Evolutionary conservation across 2,113 vertebrate species (phyloP).

Genomic region (Oncorhynchus masou): DNA sequence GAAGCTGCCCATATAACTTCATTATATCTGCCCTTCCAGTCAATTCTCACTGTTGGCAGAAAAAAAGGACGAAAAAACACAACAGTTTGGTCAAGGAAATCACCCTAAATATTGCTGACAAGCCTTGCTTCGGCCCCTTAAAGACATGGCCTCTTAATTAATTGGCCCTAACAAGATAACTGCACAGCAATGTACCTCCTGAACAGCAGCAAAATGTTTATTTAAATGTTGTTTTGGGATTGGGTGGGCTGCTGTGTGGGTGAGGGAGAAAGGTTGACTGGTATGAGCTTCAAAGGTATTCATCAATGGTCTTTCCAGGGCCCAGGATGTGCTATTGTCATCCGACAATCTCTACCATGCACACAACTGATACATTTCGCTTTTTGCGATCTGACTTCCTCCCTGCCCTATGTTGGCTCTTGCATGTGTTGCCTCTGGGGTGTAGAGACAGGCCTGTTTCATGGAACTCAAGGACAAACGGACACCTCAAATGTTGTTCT

Average conservation of each 20-base stretch:
- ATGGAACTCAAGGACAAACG: slow-evolving; percentile 35
- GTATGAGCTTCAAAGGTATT: slow-evolving; percentile 39
- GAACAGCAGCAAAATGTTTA: slow-evolving; percentile 56
- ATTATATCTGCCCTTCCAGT: background rate
- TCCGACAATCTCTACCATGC: slow-evolving; percentile 44
- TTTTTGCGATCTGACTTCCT: slow-evolving; percentile 40
- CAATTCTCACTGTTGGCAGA: background rate
- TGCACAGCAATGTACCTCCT: slow-evolving; percentile 27
- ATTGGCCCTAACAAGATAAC: slow-evolving; percentile 60
- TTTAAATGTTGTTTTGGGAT: slow-evolving; percentile 35
- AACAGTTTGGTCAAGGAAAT: slow-evolving; percentile 5
- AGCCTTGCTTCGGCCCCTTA: slow-evolving; percentile 39
- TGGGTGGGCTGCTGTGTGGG: background rate
- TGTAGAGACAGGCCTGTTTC: slow-evolving; percentile 27
- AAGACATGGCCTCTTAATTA: slow-evolving; percentile 54
- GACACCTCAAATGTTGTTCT: slow-evolving; percentile 32
- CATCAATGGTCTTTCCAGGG: slow-evolving; percentile 45
- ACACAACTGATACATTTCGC: slow-evolving; percentile 49
- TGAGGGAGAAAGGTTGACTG: slow-evolving; percentile 20
- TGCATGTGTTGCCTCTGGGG: background rate
- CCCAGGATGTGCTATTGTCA: slow-evolving; percentile 50
- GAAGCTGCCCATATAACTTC: background rate
- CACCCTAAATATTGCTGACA: slow-evolving; percentile 29
- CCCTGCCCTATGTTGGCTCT: slow-evolving; percentile 25
- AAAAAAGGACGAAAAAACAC: background rate